These are phyloP conservation scores for Peromyscus maniculatus DNA, from an alignment of 2,113 vertebrate genomes.

Conservation along the genomic window DNA sequence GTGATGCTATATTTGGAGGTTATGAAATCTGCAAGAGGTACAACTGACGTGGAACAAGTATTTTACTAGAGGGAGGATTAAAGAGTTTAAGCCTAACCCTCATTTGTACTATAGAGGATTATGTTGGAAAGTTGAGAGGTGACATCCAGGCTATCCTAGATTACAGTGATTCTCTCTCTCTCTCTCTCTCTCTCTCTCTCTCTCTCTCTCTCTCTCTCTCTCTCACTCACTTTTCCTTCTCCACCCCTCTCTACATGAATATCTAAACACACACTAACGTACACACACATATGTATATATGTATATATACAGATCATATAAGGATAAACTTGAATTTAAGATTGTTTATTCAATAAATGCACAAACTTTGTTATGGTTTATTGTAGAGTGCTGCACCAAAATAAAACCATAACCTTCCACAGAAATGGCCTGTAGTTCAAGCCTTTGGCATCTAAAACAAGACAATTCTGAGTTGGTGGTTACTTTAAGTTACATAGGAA, in stretches of 20 bases:
- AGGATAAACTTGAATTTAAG: not conserved
- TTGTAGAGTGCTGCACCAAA: not conserved
- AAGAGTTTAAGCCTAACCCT: not conserved
- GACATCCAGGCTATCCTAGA: not conserved
- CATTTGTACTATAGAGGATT: not conserved
- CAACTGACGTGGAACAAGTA: not conserved
- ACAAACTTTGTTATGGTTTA: not conserved
- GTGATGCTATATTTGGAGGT: not conserved
- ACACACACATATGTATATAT: no score
- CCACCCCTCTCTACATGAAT: no score
- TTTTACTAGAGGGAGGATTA: not conserved
- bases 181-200: not conserved
- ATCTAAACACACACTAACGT: no score
- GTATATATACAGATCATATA: no score
- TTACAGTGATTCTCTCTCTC: not conserved
- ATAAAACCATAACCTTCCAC: not conserved
- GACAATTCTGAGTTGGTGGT: not conserved
- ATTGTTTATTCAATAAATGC: not conserved
- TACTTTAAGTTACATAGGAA: not conserved
- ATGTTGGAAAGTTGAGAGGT: not conserved
- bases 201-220: not conserved
- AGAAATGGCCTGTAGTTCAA: not conserved
- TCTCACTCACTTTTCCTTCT: not conserved
- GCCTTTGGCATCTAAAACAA: not conserved
- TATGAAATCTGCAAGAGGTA: no score